A percentile compares a stretch with the other conserved stretches of the same genome.
These are phyloP conservation scores for Pan paniscus DNA, from an alignment of 2,113 vertebrate genomes.

Conservation along the genomic window DNA sequence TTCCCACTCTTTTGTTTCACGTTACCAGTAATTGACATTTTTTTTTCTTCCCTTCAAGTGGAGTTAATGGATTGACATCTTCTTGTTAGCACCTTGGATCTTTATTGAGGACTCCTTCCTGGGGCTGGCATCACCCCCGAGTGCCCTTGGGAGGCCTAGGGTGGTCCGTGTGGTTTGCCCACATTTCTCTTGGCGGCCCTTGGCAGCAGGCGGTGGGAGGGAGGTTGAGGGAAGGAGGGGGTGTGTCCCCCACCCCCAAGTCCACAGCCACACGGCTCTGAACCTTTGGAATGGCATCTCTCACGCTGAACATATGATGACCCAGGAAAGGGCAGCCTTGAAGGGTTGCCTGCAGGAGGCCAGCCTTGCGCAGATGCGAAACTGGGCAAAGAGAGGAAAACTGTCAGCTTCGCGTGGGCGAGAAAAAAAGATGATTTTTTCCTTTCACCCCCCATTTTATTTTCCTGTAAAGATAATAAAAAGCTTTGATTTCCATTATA, in stretches of 20 bases:
- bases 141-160: background rate
- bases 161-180: background rate
- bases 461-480: background rate
- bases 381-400: background rate
- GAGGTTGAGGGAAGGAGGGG: background rate
- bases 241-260: background rate
- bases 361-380: accelerated
- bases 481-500: background rate
- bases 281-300: too few relatives aligned
- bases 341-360: background rate
- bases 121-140: background rate
- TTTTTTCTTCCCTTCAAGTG: slow-evolving; percentile 78
- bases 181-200: background rate
- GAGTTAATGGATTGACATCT: slow-evolving; percentile 82
- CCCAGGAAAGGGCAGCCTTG: background rate
- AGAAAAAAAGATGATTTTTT: background rate
- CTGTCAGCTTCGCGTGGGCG: accelerated
- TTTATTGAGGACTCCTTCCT: background rate
- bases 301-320: accelerated
- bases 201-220: accelerated
- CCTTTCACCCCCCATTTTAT: background rate
- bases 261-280: accelerated
- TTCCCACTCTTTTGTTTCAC: slow-evolving; percentile 86
- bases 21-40: slow-evolving; percentile 87
- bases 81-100: background rate